Evolutionary conservation across 2,888 invertebrate genomes (phyloP), one percentile per base, ranked within the genome.

Genomic region (Brenthis ino): DNA sequence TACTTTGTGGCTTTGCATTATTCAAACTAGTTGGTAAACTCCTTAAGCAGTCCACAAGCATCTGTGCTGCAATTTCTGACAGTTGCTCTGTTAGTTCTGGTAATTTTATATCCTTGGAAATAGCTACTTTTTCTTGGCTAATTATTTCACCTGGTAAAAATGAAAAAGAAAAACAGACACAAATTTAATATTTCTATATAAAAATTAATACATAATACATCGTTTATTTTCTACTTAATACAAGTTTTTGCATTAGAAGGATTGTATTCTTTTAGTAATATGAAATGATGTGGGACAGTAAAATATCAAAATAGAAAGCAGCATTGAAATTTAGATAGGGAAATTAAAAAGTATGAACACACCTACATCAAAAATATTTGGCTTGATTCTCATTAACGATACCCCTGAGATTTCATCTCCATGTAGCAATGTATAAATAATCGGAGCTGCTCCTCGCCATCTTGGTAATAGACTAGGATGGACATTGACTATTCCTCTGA

Each of bases 381-480:
- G 96, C 83, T 95, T 95, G 73, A 99, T 96, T 88, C 94, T 95
- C 96, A 98, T 98, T 57, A 99, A 95, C 16, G 97, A 95, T 13
- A 99, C 94, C 48, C 98, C 99, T 11, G 98, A 97, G 74, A 93
- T 89, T 13, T 84, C 80, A 82, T 99, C 98, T 13, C 97, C 98
- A 83, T 96, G 95, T 78, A 98, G 94, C 64, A 99, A 89, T 0
- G 98, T 95, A 87, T 98, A 95, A 65, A 97, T 95, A 60, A 99
- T 96, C 0, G 99, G 99, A 0, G 98, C 96, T 12, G 99, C 98
- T 6, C 99, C 99, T 76, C 99, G 93, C 98, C 98, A 99, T 67
- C 96, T 93, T 0, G 99, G 99, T 72, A 99, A 87, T 61, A 99
- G 85, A 87, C 98, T 98, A 0, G 96, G 98, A 87, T 99, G 99